Percentiles rank a stretch among this genome's conserved stretches.
phyloP scores from a whole-genome alignment of 2,888 invertebrate genomes.

The Rhabditophanes sp. region DNA sequence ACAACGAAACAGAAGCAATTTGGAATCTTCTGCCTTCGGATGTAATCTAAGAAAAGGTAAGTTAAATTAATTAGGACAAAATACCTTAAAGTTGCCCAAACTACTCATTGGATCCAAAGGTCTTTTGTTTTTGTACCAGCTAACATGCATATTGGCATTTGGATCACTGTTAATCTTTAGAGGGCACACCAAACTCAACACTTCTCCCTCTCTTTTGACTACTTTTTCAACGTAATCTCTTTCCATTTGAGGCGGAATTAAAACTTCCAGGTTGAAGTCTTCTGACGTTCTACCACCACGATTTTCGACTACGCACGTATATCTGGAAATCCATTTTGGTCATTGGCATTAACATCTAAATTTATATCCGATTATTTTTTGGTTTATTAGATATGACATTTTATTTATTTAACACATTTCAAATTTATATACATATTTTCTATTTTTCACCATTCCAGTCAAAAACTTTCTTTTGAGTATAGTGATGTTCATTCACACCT shows the following conservation, averaged over 20 bases:
- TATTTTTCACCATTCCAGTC: too few relatives aligned
- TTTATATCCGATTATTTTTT: too few relatives aligned
- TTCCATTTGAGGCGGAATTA: conserved; percentile 45
- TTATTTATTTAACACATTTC: too few relatives aligned
- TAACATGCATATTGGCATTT: conserved; percentile 33
- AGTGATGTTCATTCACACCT: too few relatives aligned
- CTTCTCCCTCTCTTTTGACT: conserved; percentile 49
- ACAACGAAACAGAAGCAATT: conserved; percentile 30
- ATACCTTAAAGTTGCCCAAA: conserved; percentile 11
- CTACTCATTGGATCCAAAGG: conserved; percentile 36
- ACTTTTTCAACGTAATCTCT: conserved; percentile 15
- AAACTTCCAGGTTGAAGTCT: conserved; percentile 51
- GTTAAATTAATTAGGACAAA: too few relatives aligned
- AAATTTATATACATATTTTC: too few relatives aligned
- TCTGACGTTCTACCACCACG: conserved; percentile 50
- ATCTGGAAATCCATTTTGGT: too few relatives aligned
- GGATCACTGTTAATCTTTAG: conserved; percentile 40
- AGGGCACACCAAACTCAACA: conserved; percentile 51
- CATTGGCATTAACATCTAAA: too few relatives aligned
- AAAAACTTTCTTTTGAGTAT: too few relatives aligned
- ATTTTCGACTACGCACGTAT: conserved; percentile 52
- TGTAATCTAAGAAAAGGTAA: conserved; percentile 4
- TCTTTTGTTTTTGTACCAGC: conserved; percentile 51
- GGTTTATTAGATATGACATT: too few relatives aligned
- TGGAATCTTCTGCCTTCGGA: conserved; percentile 18